Percentiles rank a stretch among this genome's conserved stretches.
phyloP scores from a whole-genome alignment of 2,888 invertebrate species.

The Volucella zonaria region DNA sequence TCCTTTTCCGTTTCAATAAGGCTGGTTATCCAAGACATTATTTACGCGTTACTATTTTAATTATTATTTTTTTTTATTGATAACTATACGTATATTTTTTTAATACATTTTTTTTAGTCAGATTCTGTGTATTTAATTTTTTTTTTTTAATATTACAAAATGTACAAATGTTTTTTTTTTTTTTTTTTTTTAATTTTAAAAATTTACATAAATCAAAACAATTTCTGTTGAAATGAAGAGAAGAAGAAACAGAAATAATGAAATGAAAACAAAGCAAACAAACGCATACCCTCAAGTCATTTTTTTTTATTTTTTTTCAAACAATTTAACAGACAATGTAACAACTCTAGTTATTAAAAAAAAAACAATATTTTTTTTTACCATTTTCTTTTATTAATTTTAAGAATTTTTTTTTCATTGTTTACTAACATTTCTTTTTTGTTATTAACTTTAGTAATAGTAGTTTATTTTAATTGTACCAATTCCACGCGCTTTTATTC shows the following conservation, averaged over 20 bases:
- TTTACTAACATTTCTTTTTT: conserved; percentile 76
- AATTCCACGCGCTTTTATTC: conserved; percentile 77
- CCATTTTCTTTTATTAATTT: conserved; percentile 68
- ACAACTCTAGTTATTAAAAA: conserved; percentile 72
- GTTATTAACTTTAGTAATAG: conserved; percentile 74
- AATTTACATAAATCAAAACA: conserved; percentile 57
- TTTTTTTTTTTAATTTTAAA: conserved; percentile 60
- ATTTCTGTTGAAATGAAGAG: conserved; percentile 63
- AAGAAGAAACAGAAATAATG: conserved; percentile 63
- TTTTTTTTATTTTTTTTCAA: conserved; percentile 68
- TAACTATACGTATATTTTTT: conserved; percentile 70
- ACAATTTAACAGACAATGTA: conserved; percentile 70
- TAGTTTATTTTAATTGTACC: conserved; percentile 77
- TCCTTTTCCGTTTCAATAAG: conserved; percentile 79
- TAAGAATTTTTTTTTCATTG: conserved; percentile 75
- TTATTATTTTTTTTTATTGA: conserved; percentile 64
- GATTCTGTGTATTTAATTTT: conserved; percentile 73
- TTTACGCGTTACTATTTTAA: conserved; percentile 76
- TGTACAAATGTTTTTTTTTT: conserved; percentile 66
- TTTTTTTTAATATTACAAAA: conserved; percentile 69
- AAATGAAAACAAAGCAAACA: conserved; percentile 60
- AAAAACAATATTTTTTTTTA: conserved; percentile 69
- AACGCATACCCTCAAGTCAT: conserved; percentile 76
- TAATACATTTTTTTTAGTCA: conserved; percentile 73
- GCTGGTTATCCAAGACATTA: conserved; percentile 83